Conservation (phyloP, 2,797 vertebrate genomes). For the Crax fasciolata region DNA sequence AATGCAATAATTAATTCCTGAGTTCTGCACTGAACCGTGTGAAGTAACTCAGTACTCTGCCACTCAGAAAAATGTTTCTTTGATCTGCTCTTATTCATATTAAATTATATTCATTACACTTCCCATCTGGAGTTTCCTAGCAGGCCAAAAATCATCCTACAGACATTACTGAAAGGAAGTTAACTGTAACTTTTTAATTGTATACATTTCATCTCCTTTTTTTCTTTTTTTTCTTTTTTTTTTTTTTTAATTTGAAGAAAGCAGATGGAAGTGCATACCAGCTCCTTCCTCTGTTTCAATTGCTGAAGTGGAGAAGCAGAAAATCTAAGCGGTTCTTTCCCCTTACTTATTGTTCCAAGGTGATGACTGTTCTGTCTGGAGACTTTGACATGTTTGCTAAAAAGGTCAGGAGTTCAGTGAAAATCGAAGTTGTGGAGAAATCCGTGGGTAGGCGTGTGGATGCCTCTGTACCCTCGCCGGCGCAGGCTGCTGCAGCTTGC, state of each 20-base stretch:
- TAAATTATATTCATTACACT: conserved; percentile 82
- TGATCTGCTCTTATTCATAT: conserved; percentile 80
- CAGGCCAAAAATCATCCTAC: conserved; percentile 79
- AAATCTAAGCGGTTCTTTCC: conserved; percentile 46
- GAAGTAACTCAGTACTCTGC: conserved; percentile 62
- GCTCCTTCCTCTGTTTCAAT: conserved; percentile 40
- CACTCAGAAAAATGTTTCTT: conserved; percentile 72
- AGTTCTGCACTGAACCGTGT: conserved; percentile 71
- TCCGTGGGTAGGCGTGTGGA: not conserved
- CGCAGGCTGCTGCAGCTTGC: not conserved
- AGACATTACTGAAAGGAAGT: conserved; percentile 80
- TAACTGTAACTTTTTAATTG: conserved; percentile 82
- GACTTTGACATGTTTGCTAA: conserved; percentile 71
- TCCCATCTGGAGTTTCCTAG: conserved; percentile 82
- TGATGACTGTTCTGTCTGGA: conserved; percentile 76
- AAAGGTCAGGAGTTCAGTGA: conserved; percentile 80
- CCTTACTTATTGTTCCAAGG: conserved; percentile 66
- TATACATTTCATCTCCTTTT: conserved; percentile 76
- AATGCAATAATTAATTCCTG: conserved; percentile 54
- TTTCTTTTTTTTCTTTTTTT: not conserved
- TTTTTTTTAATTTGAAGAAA: conserved; percentile 69
- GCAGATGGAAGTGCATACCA: conserved; percentile 74
- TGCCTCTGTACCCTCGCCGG: not conserved
- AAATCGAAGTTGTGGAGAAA: conserved; percentile 48
- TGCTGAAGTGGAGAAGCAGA: conserved; percentile 65